Base-by-base conservation (phyloP, 2,113 vertebrate species). In the Pagrus major region DNA sequence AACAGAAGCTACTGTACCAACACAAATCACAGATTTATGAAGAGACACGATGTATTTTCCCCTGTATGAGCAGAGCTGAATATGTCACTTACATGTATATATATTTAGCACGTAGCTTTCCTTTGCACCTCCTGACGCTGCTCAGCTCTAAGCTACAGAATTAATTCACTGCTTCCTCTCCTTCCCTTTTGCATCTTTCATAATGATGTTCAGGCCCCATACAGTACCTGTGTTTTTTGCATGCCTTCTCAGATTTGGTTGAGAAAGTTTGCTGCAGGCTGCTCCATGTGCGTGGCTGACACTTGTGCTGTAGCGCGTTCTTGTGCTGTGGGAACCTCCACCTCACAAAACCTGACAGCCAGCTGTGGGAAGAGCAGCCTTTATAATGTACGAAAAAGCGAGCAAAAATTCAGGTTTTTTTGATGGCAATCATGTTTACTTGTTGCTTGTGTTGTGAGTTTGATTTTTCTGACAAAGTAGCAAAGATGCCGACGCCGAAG, bases 291-390 rank as follows among this genome's bases (percentile, higher is more conserved):
- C 14, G 37, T 41, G 21, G 39, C 56, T 80, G 75, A 80, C 84
- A 80, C 75, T 68, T 71, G 63, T 71, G 70, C 80, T 66, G 54
- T 21, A n/a, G 67, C 77, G 80, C 41, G 31, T 78, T 85, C 70
- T n/a, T 76, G 70, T 51, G 33, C 78, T 67, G 14, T 37, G 54
- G 74, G 46, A 74, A 59, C 39, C 71, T 78, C n/a, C 3, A 44
- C 61, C 67, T 71, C 71, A 8, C 39, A 71, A 83, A 74, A 21
- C 66, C 6, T 86, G 86, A 83, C 87, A 89, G 84, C 71, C 56
- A 74, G 68, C 82, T 61, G 59, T 23, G 42, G 33, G 49, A 67
- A 77, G 74, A 73, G 65, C 61, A 46, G 65, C 3, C 23, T 51
- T 80, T 78, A 75, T 60, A 76, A 82, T 78, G 80, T 68, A 27